phyloP scores from a whole-genome alignment of 53 echinoderm and acorn worm genomes.

The Patiria pectinifera region DNA sequence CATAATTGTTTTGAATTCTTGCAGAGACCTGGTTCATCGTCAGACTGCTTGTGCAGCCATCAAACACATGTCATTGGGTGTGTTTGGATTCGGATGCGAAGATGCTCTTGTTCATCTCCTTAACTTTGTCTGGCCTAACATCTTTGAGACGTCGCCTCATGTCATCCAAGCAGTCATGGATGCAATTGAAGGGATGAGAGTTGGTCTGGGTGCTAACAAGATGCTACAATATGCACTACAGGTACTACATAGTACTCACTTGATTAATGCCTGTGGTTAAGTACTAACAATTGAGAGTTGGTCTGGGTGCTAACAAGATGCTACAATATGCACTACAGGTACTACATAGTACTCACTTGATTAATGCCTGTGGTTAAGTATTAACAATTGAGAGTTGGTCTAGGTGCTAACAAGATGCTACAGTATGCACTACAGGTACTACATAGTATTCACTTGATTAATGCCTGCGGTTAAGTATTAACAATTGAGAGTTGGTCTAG shows the following conservation, averaged over 20 bases:
- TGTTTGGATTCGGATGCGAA: constrained; percentile 96
- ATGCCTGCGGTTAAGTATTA: too few relatives aligned
- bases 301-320: constrained; percentile 84
- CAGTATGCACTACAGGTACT: too few relatives aligned
- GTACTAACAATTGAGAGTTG: constrained; percentile 66
- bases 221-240: constrained; percentile 87
- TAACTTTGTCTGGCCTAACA: constrained; percentile 98
- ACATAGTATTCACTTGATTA: too few relatives aligned
- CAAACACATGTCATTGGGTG: constrained; percentile 98
- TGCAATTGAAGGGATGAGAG: constrained; percentile 84
- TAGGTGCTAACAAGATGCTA: too few relatives aligned
- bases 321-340: constrained; percentile 84
- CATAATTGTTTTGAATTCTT: neutral
- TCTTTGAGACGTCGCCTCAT: constrained; percentile 99
- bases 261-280: constrained; percentile 66
- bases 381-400: too few relatives aligned
- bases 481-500: too few relatives aligned
- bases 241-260: constrained; percentile 40
- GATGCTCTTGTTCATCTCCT: constrained; percentile 94
- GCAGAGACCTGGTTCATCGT: constrained; percentile 94
- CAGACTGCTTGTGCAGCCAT: constrained; percentile 99
- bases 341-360: neutral
- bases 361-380: too few relatives aligned
- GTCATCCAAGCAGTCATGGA: constrained; percentile 99
- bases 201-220: constrained; percentile 88